Evolutionary conservation across 1,140 invertebrate genomes (phyloP), one percentile per base, ranked within the genome.

Genomic region (Cheumatopsyche charites): DNA sequence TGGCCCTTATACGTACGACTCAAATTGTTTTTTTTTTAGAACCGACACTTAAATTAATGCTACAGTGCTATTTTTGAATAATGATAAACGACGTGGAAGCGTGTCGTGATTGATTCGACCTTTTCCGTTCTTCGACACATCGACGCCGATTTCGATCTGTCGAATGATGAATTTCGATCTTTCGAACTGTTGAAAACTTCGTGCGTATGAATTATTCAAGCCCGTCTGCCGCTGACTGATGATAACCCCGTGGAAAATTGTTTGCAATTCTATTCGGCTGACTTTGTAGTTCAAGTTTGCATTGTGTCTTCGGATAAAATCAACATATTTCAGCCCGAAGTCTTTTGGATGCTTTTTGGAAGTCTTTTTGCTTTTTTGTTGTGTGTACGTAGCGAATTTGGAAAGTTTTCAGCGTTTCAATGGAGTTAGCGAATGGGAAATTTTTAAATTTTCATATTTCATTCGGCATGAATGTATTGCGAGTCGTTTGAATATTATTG

Each of bases 31-130:
- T 15, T 19, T 15, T 5, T 52, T 5, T 2, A 12, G 43, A 45
- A 45, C 1, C 17, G 7, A 17, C 15, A 17, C 19, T 15, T 52
- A 17, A 17, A 19, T 17, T 1, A 9, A 9, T 52, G 47, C 47
- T 17, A n/a, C n/a, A 9, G 47, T 52, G 3, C 9, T 36, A 36
- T 36, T 36, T 36, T 36, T 9, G 29, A 9, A 4, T 36, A 36
- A 36, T 36, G 29, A 4, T 36, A 36, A 36, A 4, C 9, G 29
- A 13, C 47, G 19, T 17, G 47, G 9, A 1, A 0, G 9, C 19
- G 47, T 47, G 55, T 58, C 55, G 55, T 58, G 55, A 58, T 58
- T 58, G 55, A 58, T 58, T 58, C 21, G 55, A 58, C 55, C 55
- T 58, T n/a, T n/a, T n/a, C 49, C 1, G 19, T 52, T 19, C 13